Percentiles rank a stretch among this genome's conserved stretches.
phyloP scores from a whole-genome alignment of 1,140 invertebrate species.

The Polyergus mexicanus region DNA sequence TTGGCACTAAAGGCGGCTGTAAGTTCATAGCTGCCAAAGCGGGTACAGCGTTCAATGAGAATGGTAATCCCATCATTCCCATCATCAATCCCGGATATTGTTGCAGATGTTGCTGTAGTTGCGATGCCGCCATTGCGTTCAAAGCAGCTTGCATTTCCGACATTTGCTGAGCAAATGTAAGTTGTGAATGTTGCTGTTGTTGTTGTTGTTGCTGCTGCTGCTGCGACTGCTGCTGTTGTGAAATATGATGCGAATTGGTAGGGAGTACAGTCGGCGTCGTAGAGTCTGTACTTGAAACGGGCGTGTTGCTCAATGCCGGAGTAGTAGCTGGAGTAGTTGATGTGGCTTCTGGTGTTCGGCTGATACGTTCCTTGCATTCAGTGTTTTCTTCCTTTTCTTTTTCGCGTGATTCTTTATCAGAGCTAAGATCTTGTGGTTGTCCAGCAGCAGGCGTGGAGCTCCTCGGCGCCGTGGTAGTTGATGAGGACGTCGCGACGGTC shows the following conservation, averaged over 20 bases:
- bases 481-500: conserved; percentile 88
- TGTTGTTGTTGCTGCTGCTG: conserved; percentile 77
- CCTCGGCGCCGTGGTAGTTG: conserved; percentile 87
- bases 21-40: conserved; percentile 95
- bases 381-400: conserved; percentile 87
- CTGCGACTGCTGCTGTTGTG: conserved; percentile 70
- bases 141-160: conserved; percentile 94
- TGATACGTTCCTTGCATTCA: conserved; percentile 83
- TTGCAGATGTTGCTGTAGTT: conserved; percentile 94
- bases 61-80: conserved; percentile 92
- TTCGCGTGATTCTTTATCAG: conserved; percentile 85
- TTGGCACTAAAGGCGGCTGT: conserved; percentile 94
- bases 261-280: conserved; percentile 85
- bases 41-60: conserved; percentile 92
- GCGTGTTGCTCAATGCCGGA: conserved; percentile 88
- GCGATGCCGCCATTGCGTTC: conserved; percentile 93
- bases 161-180: conserved; percentile 92
- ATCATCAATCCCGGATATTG: conserved; percentile 87
- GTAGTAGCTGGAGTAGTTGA: conserved; percentile 89
- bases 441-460: conserved; percentile 87
- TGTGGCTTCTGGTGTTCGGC: conserved; percentile 86
- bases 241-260: conserved; percentile 79
- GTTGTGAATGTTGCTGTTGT: conserved; percentile 84
- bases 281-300: conserved; percentile 88
- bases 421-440: conserved; percentile 80